These are phyloP conservation scores for Sebastes goodei DNA, from an alignment of 2,797 vertebrate species.

Conservation along the genomic window DNA sequence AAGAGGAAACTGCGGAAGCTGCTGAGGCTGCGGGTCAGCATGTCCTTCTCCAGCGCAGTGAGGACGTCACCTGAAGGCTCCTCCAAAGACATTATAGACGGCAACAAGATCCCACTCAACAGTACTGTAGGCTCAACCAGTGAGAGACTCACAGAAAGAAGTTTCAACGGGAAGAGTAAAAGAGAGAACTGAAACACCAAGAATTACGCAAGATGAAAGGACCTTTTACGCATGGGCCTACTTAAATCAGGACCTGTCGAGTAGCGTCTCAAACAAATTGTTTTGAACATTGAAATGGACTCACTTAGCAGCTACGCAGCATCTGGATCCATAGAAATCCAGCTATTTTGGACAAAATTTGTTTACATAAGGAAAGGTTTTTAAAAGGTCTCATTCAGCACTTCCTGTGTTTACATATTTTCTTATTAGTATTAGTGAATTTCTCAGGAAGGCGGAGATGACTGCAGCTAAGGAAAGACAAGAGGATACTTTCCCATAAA, in stretches of 20 bases:
- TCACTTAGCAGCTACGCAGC: background rate
- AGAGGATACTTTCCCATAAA: background rate
- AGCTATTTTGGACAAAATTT: background rate
- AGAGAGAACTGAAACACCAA: background rate
- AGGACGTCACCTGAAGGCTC: constrained; percentile 89
- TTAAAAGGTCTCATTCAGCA: background rate
- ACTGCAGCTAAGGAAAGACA: background rate
- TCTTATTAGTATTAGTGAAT: background rate
- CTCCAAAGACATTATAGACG: constrained; percentile 83
- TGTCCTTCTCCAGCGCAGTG: constrained; percentile 90
- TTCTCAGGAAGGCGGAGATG: constrained; percentile 1
- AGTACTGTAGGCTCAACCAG: background rate
- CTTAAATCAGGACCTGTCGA: background rate
- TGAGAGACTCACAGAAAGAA: constrained; percentile 42
- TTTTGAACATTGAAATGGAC: background rate
- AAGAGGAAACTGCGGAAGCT: constrained; percentile 93
- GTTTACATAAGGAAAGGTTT: background rate
- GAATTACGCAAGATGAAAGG: background rate
- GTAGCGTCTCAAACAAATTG: background rate
- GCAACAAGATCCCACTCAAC: constrained; percentile 76
- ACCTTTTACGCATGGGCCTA: background rate
- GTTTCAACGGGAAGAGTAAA: constrained; percentile 1
- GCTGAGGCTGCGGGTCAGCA: constrained; percentile 87
- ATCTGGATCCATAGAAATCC: background rate
- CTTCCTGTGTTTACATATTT: background rate